phyloP scores from a whole-genome alignment of 2,113 vertebrate genomes.

The Cheirogaleus medius region DNA sequence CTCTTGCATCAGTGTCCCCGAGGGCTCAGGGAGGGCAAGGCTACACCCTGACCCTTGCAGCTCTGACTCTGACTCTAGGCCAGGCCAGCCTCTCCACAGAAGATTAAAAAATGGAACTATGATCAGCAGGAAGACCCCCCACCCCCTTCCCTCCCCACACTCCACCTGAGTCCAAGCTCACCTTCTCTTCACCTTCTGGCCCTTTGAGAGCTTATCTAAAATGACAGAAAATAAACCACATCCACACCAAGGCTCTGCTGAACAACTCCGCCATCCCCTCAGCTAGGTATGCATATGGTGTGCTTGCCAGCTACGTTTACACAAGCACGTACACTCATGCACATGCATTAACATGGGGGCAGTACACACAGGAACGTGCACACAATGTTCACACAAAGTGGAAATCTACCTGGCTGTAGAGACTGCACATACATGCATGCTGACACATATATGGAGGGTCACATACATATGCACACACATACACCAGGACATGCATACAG shows the following conservation, averaged over 20 bases:
- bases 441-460: neutral
- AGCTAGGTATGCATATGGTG: neutral
- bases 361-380: neutral
- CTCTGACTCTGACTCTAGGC: neutral
- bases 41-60: neutral
- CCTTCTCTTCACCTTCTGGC: neutral
- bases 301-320: neutral
- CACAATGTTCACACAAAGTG: neutral
- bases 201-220: neutral
- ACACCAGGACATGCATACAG: neutral
- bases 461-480: neutral
- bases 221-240: neutral
- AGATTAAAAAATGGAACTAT: neutral
- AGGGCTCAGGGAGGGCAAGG: neutral
- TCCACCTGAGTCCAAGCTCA: neutral
- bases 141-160: neutral
- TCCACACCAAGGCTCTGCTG: neutral
- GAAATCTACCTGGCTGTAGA: neutral
- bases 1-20: neutral
- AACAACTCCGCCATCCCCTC: neutral
- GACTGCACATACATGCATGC: neutral
- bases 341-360: neutral
- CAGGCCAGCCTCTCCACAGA: neutral
- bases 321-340: neutral
- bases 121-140: neutral